phyloP scores from a whole-genome alignment of 92 coral and sea anemone species.

The Epizoanthus ramosus region DNA sequence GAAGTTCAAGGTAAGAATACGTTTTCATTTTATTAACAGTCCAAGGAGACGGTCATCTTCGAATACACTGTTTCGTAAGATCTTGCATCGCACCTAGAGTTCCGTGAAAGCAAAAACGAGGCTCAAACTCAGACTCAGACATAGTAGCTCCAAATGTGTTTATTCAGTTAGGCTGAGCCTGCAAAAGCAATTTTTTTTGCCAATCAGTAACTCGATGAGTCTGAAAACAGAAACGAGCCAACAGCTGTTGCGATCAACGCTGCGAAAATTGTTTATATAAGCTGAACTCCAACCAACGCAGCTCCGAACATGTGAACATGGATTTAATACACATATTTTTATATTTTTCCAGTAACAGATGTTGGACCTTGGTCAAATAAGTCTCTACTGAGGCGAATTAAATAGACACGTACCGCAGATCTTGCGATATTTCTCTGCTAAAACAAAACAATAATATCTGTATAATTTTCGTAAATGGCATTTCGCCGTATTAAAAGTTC shows the following conservation, averaged over 20 bases:
- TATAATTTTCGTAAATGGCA: too few species aligned
- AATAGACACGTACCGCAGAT: too few species aligned
- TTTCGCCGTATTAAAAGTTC: too few species aligned
- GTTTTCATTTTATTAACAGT: not conserved
- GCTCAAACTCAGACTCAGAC: not conserved
- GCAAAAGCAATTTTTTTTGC: not conserved
- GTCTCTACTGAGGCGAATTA: too few species aligned
- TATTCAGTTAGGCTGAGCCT: not conserved
- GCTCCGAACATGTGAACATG: not conserved
- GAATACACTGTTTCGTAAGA: not conserved
- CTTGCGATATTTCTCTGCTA: too few species aligned
- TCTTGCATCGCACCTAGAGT: not conserved
- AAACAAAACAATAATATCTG: too few species aligned
- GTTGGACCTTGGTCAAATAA: too few species aligned
- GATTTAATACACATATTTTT: not conserved
- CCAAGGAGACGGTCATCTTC: not conserved
- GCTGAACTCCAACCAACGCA: not conserved
- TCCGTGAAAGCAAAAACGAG: not conserved
- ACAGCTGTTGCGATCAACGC: not conserved
- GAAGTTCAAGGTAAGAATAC: slow-evolving; percentile 20
- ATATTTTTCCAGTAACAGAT: too few species aligned
- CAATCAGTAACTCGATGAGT: not conserved
- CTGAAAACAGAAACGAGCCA: not conserved
- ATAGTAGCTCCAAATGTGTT: not conserved
- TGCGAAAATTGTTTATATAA: not conserved